Evolutionary conservation across 1,140 invertebrate genomes (phyloP), one percentile per base, ranked within the genome.

Genomic region (Teleopsis dalmanni): DNA sequence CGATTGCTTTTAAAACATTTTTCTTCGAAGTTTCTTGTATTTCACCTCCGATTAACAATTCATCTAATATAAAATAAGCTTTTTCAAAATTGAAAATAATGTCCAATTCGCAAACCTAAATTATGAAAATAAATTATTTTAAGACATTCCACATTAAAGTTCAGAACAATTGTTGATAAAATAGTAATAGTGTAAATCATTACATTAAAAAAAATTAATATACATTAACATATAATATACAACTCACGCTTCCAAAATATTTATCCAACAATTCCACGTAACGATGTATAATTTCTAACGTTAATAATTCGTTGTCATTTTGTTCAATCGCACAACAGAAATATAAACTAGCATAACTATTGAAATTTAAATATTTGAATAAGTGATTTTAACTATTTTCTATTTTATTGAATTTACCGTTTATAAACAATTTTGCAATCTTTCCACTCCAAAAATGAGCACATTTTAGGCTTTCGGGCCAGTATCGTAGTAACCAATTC

Each of bases 41-140:
- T 75, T 99, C 95, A 4, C 96, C 96, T 19, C 95, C 96, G 18
- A 99, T 80, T 31, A 99, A 74, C 50, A 99, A 75, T 75, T 99
- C 96, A 68, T 99, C 97, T 53, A 99, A 75, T 67, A 99, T 99
- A 72, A 98, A 99, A 73, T 99, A 99, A 0, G 96, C 96, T 72
- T 99, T 99, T 75, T 99, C 96, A 78, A 99, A 99, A 74, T 99
- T 99, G 76, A 99, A 99, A 58, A 99, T 99, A 27, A 99, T 99
- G 72, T 99, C 96, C 68, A 99, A 70, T 73, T 99, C 96, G 74
- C 96, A 99, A 16, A 99, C 95, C 93, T 97, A 38, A 34, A n/a
- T 9, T 3, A 18, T 52, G 38, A 42, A 14, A 11, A 19, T 48
- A 48, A 25, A 16, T 33, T 4, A 23, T 22, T 38, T 22, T 22